Base-by-base conservation (phyloP, 2,888 invertebrate species). In the Adelphocoris suturalis region DNA sequence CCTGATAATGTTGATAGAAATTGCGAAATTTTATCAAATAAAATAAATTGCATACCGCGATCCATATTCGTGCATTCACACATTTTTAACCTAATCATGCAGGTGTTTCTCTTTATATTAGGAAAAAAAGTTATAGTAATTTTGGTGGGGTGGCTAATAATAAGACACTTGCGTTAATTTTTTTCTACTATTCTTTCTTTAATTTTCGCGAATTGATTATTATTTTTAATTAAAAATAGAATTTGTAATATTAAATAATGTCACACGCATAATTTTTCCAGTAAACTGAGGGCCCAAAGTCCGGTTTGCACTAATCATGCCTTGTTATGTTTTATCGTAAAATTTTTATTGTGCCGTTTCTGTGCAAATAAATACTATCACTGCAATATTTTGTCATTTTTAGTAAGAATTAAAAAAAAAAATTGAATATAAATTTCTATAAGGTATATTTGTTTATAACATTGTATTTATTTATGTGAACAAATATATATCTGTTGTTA, bases 311-410 rank as follows among this genome's bases (percentile, higher is more conserved):
- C 86, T 86, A 86, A 86, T 61, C 86, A 86, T 37, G 86, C 86
- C 28, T 86, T 86, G 86, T 86, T 86, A 86, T 75, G 68, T 86
- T 86, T 86, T 86, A 86, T 75, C 27, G 75, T 86, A 37, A 86
- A 86, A 75, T 46, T 86, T 86, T 86, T 86, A 68, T 75, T 75
- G 75, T 86, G 75, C 75, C 86, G 75, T 86, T 82, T 75, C 46
- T 86, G 57, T 61, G 68, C 19, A 86, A 75, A 37, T 12, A 46
- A 75, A 86, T 19, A 37, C 86, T 57, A 19, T 68, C 68, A 68
- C 61, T 75, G 61, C 75, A 75, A 75, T 75, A 46, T 85, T 57
- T 68, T 52, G 5, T 82, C 82, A 52, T 82, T 82, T 82, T 48
- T 19, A 19, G 23, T 82, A 19, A 68, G 19, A 23, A 68, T 14